phyloP scores from a whole-genome alignment of 2,888 invertebrate species.

The Heliconius aoede region DNA sequence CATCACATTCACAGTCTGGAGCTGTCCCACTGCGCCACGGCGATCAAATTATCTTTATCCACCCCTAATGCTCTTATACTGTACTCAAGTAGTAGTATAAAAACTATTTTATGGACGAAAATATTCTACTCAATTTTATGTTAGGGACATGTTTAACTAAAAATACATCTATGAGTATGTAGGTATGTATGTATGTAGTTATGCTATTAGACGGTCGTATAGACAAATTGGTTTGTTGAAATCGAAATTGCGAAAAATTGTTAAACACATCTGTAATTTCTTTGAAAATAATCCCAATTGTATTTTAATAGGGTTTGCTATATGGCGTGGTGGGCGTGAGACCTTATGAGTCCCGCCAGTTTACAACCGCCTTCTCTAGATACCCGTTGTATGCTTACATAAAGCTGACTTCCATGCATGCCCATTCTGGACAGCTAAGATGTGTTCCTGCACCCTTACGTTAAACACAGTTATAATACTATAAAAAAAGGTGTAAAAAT shows the following conservation, averaged over 20 bases:
- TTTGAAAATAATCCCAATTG: not conserved
- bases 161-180: not conserved
- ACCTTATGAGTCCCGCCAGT: no score
- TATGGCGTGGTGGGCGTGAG: no score
- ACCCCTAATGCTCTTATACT: not conserved
- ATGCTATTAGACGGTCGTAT: not conserved
- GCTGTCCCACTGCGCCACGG: not conserved
- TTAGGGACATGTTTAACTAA: not conserved
- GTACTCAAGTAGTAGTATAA: not conserved
- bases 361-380: no score
- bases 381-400: no score
- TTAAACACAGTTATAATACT: no score
- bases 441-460: no score
- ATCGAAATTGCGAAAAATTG: not conserved
- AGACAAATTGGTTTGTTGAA: not conserved
- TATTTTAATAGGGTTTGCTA: not conserved
- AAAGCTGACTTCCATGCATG: no score
- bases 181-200: no score
- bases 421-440: no score
- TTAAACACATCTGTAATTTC: not conserved
- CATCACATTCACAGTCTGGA: not conserved
- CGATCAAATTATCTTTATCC: constrained; percentile 11
- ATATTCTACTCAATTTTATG: constrained; percentile 15
- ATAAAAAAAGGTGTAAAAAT: no score
- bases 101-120: constrained; percentile 9